Percentiles rank a stretch among this genome's conserved stretches.
These are phyloP conservation scores for Hippopotamus amphibius DNA, from an alignment of 2,113 vertebrate species.

Conservation along the genomic window DNA sequence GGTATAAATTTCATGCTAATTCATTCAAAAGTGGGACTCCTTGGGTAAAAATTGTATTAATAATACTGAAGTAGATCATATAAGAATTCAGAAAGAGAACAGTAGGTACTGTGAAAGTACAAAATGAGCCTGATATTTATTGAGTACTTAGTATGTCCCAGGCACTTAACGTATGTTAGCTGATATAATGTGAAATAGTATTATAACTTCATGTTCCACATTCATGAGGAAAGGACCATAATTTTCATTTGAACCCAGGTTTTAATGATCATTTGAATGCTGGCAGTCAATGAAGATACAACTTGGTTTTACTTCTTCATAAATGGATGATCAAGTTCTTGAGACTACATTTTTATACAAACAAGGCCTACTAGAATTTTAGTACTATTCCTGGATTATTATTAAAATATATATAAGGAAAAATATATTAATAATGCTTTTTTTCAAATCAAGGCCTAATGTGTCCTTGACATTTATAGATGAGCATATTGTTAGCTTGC, in stretches of 20 bases:
- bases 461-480: background rate
- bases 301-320: background rate
- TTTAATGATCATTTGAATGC: background rate
- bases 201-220: background rate
- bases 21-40: background rate
- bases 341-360: background rate
- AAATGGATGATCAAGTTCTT: background rate
- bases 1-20: constrained; percentile 16
- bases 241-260: background rate
- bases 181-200: background rate
- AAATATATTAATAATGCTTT: background rate
- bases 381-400: background rate
- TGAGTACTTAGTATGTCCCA: background rate
- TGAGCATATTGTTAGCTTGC: background rate
- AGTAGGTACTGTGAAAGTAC: background rate
- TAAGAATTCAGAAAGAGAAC: background rate
- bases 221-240: background rate
- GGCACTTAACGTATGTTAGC: background rate
- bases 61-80: background rate
- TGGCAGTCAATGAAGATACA: background rate
- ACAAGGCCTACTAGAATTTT: background rate
- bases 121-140: background rate
- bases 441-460: background rate
- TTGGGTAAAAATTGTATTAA: background rate
- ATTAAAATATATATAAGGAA: background rate